Evolutionary conservation across 2,888 invertebrate genomes (phyloP), one percentile per base, ranked within the genome.

Genomic region (Drosophila ustulata): DNA sequence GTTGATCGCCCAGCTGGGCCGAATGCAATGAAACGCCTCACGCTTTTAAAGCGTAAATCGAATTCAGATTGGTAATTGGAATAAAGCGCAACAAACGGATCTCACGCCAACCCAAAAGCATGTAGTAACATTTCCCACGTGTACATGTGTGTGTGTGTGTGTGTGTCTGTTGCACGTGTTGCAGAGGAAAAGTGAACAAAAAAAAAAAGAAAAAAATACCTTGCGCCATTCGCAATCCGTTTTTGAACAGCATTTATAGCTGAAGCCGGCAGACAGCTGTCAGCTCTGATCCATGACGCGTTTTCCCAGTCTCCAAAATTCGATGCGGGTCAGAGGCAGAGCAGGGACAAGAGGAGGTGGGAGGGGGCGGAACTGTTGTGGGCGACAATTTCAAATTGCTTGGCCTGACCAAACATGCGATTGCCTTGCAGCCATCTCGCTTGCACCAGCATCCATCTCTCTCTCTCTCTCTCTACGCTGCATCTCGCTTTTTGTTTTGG

Each of bases 41-140:
- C 47, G 64, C 59, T 11, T 49, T 85, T 82, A 82, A 88, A 82
- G 62, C 80, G 71, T 39, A 77, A 86, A 86, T 86, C 83, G 71
- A 82, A 88, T 82, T 75, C 63, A 66, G 71, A 88, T 86, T 88
- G 87, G 80, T 82, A 88, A 88, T 82, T 80, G 80, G 83, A 71
- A 74, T 82, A 72, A 80, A 79, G 64, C 63, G 62, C 56, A 66
- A 66, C 61, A 52, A 34, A 34, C 59, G 71, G 49, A 47, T 43
- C 46, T 26, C 55, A 43, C 51, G 57, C 39, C 45, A 52, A 41
- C 59, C 61, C 23, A 58, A 50, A 81, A 78, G 55, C 71, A 76
- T 69, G 71, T 74, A 65, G 78, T 61, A 71, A 63, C 76, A 75
- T 72, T 69, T 64, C 26, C 34, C n/a, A 47, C 49, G 64, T 55